A percentile compares a stretch with the other conserved stretches of the same genome.
Conservation (phyloP, 2,888 invertebrate genomes). For the Tetropium fuscum region DNA sequence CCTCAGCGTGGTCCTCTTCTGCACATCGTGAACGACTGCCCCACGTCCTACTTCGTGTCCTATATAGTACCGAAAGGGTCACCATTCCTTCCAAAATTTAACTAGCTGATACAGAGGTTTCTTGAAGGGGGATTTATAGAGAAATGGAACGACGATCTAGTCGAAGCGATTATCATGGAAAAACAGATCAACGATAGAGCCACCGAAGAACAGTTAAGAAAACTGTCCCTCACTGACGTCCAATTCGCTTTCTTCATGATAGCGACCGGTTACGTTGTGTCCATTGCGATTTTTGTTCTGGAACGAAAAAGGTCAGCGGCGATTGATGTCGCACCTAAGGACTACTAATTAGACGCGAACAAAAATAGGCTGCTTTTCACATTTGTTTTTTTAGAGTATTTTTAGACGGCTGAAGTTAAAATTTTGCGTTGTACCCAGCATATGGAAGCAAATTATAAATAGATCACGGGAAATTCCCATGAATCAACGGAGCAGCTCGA, state of each 20-base stretch:
- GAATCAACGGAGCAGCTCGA: too few species aligned
- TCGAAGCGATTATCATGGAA: constrained; percentile 39
- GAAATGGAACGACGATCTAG: constrained; percentile 63
- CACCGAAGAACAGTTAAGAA: neutral
- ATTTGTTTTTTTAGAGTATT: too few species aligned
- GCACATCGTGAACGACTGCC: constrained; percentile 66
- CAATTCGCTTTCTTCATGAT: constrained; percentile 42
- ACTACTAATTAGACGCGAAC: too few species aligned
- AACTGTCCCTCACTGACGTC: constrained; percentile 33
- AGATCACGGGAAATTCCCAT: too few species aligned
- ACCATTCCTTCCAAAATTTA: constrained; percentile 61
- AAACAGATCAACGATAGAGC: neutral
- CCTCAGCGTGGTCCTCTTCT: constrained; percentile 59
- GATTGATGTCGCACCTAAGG: too few species aligned
- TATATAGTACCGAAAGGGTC: constrained; percentile 66
- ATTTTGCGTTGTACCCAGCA: too few species aligned
- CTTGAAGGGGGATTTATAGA: constrained; percentile 62
- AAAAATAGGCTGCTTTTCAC: too few species aligned
- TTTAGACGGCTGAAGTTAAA: too few species aligned
- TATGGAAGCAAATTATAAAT: too few species aligned
- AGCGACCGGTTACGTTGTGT: constrained; percentile 24
- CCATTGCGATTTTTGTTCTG: neutral
- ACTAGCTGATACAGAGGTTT: constrained; percentile 57
- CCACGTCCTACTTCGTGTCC: constrained; percentile 62
- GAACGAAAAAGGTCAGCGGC: too few species aligned